Base-by-base conservation (phyloP, 2,888 invertebrate genomes). In the Imbricaverruca yamaguchii region DNA sequence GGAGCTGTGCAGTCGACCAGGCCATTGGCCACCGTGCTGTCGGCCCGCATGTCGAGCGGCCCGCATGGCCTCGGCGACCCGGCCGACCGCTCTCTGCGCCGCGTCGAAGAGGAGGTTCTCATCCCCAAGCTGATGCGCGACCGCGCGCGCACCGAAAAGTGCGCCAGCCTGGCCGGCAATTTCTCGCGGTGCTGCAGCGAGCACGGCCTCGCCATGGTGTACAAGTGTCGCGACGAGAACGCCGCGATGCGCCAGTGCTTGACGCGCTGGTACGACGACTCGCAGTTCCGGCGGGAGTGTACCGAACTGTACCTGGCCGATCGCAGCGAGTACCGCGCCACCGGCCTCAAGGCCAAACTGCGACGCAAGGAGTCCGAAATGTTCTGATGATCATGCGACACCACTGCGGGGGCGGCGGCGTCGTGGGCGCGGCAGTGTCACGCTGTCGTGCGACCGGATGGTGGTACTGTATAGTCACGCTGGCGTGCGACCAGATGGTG, bases 81-180 rank as follows among this genome's bases (percentile, higher is more conserved):
- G 2, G 89, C 93, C 84, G 97, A 97, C 87, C 90, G 86, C 85
- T 89, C 89, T n/a, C 87, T 98, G 81, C 90, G 98, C 84, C 94
- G 92, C 89, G 94, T 97, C 4, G 98, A 98, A 88, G 88, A 88
- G 39, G 95, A 97, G 86, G 92, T 98, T 23, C 87, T 97, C 84
- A 93, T 98, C 86, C 94, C 97, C 0, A 94, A 96, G 87, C 91
- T 93, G 85, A 93, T 98, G 90, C 90, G 97, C 84, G 94, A 94
- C 55, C 92, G 91, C 85, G 93, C 96, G 0, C 93, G 92, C 87
- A 86, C 86, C 18, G 93, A 93, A 85, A 94, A 95, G 87, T 98
- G 98, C 87, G 83, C 86, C 0, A 87, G 90, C 84, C 92, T 93
- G 89, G 94, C 94, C 0, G 87, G 89, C 86, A 91, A 92, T 13